Percentiles rank a stretch among this genome's conserved stretches.
Conservation (phyloP, 1,140 invertebrate genomes). For the Drosophila oshimai region DNA sequence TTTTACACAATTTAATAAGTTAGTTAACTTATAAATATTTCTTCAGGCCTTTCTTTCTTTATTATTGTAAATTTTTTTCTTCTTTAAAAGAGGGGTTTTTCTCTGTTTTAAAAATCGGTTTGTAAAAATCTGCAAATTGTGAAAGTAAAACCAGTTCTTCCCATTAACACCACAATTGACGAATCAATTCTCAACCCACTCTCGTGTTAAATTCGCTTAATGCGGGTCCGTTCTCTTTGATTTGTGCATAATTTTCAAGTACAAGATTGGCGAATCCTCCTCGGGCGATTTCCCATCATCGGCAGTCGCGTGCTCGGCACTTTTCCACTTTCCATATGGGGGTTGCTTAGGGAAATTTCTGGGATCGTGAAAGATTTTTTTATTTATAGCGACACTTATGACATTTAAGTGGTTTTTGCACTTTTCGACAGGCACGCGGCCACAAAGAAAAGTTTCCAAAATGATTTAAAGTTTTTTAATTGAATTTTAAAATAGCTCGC, state of each 20-base stretch:
- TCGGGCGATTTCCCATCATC: conserved; percentile 56
- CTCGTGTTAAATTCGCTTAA: background rate
- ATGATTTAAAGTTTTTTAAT: conserved; percentile 74
- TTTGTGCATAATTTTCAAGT: conserved; percentile 46
- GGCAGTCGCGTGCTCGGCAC: conserved; percentile 24
- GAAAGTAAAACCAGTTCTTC: background rate
- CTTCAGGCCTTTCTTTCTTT: no score
- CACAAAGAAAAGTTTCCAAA: conserved; percentile 23
- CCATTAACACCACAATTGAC: background rate
- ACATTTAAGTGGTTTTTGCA: conserved; percentile 78
- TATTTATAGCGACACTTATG: conserved; percentile 69
- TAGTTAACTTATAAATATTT: no score
- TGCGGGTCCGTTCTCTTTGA: conserved; percentile 43
- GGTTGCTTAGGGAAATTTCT: conserved; percentile 50
- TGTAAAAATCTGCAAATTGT: background rate
- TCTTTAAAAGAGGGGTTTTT: background rate
- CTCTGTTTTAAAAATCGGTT: background rate
- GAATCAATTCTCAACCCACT: background rate
- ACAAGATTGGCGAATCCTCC: conserved; percentile 29
- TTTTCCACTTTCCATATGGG: conserved; percentile 14
- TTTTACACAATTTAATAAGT: no score
- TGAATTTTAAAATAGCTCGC: conserved; percentile 71
- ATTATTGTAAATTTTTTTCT: no score
- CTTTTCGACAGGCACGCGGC: conserved; percentile 60
- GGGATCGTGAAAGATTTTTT: conserved; percentile 32